phyloP scores from a whole-genome alignment of 2,797 vertebrate species.

The Sciurus vulgaris region DNA sequence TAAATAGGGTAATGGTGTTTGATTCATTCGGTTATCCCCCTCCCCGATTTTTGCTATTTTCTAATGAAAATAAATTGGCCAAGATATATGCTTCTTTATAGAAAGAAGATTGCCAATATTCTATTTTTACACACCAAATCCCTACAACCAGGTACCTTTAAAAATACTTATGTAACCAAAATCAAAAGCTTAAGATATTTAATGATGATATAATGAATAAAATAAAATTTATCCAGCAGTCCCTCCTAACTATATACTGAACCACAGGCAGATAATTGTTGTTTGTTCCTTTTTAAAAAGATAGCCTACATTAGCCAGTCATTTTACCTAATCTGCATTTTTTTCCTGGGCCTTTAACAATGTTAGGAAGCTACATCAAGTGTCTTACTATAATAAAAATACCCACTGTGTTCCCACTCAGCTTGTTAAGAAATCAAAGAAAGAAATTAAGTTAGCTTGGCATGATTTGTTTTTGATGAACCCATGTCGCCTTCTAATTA shows the following conservation, averaged over 20 bases:
- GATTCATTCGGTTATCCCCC: no score
- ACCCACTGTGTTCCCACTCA: slow-evolving; percentile 74
- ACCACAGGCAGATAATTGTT: not conserved
- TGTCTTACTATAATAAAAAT: slow-evolving; percentile 72
- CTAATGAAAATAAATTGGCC: not conserved
- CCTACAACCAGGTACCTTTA: not conserved
- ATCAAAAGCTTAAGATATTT: slow-evolving; percentile 20
- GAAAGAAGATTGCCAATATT: slow-evolving; percentile 19
- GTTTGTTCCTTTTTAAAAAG: slow-evolving; percentile 12
- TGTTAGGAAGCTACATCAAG: slow-evolving; percentile 52
- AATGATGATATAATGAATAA: not conserved
- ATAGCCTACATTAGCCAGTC: not conserved
- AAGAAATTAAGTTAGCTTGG: slow-evolving; percentile 81
- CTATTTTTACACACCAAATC: not conserved
- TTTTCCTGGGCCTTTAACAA: slow-evolving; percentile 56
- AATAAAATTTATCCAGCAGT: not conserved
- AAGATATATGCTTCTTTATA: not conserved
- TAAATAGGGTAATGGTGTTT: no score
- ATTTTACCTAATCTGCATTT: slow-evolving; percentile 68
- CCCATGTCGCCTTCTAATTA: slow-evolving; percentile 78
- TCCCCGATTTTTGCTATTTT: not conserved
- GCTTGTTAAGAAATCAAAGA: slow-evolving; percentile 81
- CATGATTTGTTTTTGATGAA: slow-evolving; percentile 81
- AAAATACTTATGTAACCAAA: not conserved
- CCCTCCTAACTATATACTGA: not conserved